Conservation (phyloP, 2,113 vertebrate species). For the Crotalus horridus region DNA sequence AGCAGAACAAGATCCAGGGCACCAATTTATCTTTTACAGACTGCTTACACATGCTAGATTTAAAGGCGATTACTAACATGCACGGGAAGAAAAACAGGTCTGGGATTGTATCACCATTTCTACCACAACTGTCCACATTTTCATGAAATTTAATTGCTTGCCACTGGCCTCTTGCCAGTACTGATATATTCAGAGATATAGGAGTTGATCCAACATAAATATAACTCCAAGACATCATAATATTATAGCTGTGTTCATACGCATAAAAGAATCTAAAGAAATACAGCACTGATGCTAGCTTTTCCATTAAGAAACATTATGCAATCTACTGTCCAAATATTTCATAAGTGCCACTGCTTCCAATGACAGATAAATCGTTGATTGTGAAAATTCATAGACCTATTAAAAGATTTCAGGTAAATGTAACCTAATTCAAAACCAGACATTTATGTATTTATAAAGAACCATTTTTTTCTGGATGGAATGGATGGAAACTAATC, state of each 20-base stretch:
- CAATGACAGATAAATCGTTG: not conserved
- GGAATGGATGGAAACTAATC: too few species aligned
- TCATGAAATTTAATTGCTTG: not conserved
- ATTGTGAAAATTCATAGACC: not conserved
- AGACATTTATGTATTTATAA: not conserved
- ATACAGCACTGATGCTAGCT: not conserved
- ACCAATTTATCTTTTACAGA: not conserved
- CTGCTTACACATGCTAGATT: not conserved
- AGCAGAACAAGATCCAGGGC: not conserved
- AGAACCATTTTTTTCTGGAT: not conserved
- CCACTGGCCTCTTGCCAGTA: not conserved
- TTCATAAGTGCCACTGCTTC: not conserved
- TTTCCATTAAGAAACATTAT: not conserved
- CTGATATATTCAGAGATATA: not conserved
- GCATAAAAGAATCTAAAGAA: not conserved
- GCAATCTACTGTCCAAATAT: slow-evolving; percentile 14
- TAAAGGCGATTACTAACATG: not conserved
- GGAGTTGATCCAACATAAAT: not conserved
- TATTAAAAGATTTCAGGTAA: not conserved
- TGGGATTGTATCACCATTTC: not conserved
- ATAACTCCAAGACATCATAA: not conserved
- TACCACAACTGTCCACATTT: not conserved
- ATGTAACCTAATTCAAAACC: not conserved
- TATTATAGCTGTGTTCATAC: not conserved
- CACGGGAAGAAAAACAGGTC: not conserved